These are phyloP conservation scores for Caerostris extrusa DNA, from an alignment of 1,140 invertebrate species.

Conservation along the genomic window DNA sequence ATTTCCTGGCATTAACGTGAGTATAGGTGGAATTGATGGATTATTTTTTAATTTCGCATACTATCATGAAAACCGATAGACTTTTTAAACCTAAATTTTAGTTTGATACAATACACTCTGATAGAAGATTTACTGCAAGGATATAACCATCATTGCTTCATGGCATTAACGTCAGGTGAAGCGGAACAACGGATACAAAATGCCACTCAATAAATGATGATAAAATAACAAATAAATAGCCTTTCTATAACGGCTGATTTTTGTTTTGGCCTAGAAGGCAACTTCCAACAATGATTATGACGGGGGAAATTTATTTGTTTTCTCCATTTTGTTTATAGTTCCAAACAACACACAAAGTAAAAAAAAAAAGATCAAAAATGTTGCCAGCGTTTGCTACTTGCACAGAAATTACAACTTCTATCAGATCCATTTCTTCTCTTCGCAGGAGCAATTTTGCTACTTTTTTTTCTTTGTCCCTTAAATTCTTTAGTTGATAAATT, in stretches of 20 bases:
- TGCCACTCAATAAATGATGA: no score
- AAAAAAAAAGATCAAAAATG: not conserved
- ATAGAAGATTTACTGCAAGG: no score
- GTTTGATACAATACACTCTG: no score
- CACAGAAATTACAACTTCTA: not conserved
- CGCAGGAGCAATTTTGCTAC: not conserved
- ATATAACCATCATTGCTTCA: no score
- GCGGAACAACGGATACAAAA: no score
- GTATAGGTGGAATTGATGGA: no score
- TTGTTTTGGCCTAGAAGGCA: not conserved
- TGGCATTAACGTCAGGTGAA: no score
- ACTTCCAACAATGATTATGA: not conserved
- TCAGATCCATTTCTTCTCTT: not conserved
- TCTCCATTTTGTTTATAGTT: no score
- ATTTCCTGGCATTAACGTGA: no score
- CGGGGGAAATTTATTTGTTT: not conserved
- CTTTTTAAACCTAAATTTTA: no score
- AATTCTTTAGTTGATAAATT: conserved; percentile 12
- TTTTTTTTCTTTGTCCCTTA: not conserved
- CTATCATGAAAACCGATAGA: no score
- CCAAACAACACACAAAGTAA: not conserved
- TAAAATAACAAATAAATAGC: not conserved
- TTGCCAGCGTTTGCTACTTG: not conserved
- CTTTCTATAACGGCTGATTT: not conserved
- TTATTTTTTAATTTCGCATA: no score